Evolutionary conservation across 1,140 invertebrate species (phyloP).

Genomic region (Coenobita brevimanus): DNA sequence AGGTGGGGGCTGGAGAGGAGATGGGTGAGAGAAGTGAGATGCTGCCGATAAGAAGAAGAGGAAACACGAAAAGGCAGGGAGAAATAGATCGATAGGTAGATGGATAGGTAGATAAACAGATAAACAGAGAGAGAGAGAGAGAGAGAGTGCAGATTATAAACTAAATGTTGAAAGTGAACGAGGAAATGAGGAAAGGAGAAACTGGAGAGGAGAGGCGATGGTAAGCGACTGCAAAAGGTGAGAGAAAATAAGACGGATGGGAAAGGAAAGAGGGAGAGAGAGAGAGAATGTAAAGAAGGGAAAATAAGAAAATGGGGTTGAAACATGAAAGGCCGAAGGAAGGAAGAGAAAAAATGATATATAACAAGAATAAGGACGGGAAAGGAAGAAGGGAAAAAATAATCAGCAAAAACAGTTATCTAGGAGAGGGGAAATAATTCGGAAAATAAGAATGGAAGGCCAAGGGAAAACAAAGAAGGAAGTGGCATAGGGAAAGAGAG

Average conservation of each 20-base stretch:
- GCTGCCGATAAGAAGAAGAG: neutral
- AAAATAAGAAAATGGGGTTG: constrained; percentile 5
- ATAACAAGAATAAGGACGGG: too few relatives aligned
- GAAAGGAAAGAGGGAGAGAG: neutral
- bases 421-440: neutral
- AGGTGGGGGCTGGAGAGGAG: neutral
- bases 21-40: neutral
- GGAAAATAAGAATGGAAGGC: neutral
- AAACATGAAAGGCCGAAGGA: neutral
- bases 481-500: neutral
- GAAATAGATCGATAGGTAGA: neutral
- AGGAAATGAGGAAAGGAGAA: too few relatives aligned
- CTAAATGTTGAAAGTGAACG: neutral
- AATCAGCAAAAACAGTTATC: too few relatives aligned
- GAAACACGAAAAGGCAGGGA: neutral
- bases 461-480: too few relatives aligned
- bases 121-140: neutral
- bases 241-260: neutral
- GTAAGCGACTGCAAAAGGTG: neutral
- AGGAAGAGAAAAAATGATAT: constrained; percentile 7
- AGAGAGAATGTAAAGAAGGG: neutral
- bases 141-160: neutral
- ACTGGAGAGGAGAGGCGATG: neutral
- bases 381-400: neutral
- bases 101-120: neutral